These are phyloP conservation scores for Enhydra lutris DNA, from an alignment of 2,113 vertebrate species.

Conservation along the genomic window DNA sequence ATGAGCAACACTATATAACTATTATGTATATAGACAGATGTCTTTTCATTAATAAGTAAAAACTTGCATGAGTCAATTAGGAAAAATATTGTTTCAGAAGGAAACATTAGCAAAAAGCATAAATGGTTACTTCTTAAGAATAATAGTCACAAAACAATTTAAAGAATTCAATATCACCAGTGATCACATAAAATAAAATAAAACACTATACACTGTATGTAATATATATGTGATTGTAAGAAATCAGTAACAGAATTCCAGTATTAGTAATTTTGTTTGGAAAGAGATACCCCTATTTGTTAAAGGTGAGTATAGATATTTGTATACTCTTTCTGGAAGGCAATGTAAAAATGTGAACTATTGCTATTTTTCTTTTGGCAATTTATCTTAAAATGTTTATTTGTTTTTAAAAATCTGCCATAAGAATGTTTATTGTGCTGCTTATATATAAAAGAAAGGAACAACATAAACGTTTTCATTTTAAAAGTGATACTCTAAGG, in stretches of 20 bases:
- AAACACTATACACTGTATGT: background rate
- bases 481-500: no score
- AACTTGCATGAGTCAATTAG: background rate
- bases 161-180: background rate
- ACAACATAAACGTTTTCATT: no score
- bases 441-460: no score
- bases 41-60: background rate
- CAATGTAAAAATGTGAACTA: no score
- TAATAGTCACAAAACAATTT: background rate
- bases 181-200: background rate
- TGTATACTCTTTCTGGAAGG: no score
- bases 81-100: background rate
- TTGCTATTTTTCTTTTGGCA: no score
- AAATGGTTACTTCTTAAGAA: background rate
- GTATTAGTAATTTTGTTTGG: no score
- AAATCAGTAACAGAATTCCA: background rate
- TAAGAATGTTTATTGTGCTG: no score
- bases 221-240: background rate
- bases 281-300: no score
- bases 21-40: background rate
- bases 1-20: background rate
- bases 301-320: no score
- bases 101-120: background rate
- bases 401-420: no score
- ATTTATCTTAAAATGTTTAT: no score